Percentiles rank a stretch among this genome's conserved stretches.
phyloP scores from a whole-genome alignment of 1,140 invertebrate genomes.

The Coboldia fuscipes region DNA sequence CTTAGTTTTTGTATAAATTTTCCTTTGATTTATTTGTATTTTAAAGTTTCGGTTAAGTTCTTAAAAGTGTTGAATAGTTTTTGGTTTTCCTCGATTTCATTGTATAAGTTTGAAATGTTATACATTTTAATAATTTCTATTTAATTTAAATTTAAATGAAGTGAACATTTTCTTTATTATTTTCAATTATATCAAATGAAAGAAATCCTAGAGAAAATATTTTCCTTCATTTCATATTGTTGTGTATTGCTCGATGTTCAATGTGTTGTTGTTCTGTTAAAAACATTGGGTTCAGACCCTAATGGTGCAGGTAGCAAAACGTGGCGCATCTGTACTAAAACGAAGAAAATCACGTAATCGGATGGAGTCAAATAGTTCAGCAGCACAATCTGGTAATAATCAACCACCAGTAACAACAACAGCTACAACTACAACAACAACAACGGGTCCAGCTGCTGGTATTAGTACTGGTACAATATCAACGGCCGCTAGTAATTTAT shows the following conservation, averaged over 20 bases:
- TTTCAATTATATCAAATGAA: not conserved
- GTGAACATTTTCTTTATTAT: not conserved
- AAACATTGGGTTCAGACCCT: slow-evolving; percentile 33
- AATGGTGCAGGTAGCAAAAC: slow-evolving; percentile 49
- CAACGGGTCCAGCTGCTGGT: slow-evolving; percentile 3
- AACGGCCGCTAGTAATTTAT: slow-evolving; percentile 2
- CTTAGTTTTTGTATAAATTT: no score
- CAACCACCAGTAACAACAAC: slow-evolving; percentile 1
- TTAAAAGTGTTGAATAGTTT: no score
- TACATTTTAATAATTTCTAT: no score
- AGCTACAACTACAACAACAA: slow-evolving; percentile 4
- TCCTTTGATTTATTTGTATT: no score
- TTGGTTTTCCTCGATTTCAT: no score
- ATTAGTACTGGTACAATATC: not conserved
- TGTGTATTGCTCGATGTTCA: slow-evolving; percentile 20
- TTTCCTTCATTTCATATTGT: no score
- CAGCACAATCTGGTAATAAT: slow-evolving; percentile 5
- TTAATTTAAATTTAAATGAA: no score
- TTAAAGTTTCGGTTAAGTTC: no score
- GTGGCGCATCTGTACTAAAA: slow-evolving; percentile 41
- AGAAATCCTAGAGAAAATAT: no score
- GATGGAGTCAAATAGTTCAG: slow-evolving; percentile 30
- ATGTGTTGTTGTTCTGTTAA: slow-evolving; percentile 22
- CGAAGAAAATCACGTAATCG: slow-evolving; percentile 42
- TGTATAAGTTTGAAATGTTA: no score